A percentile compares a stretch with the other conserved stretches of the same genome.
These are phyloP conservation scores for Sericinus montela DNA, from an alignment of 2,888 invertebrate genomes.

Conservation along the genomic window DNA sequence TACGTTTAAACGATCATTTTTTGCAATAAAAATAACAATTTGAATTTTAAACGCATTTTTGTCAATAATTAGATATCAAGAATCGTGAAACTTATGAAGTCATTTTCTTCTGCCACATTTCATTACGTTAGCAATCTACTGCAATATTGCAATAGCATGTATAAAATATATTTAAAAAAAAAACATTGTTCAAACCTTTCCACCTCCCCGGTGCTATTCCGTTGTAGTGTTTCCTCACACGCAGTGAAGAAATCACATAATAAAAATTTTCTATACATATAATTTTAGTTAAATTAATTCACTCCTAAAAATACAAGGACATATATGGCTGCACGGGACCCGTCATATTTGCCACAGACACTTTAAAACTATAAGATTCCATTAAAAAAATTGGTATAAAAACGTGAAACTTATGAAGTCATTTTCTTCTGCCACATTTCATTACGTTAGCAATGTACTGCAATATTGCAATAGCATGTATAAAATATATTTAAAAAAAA, in stretches of 20 bases:
- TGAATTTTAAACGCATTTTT: too few relatives aligned
- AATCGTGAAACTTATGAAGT: too few relatives aligned
- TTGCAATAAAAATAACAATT: too few relatives aligned
- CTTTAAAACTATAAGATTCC: background rate
- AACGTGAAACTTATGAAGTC: too few relatives aligned
- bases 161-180: background rate
- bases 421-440: too few relatives aligned
- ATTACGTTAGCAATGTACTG: too few relatives aligned
- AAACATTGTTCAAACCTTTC: constrained; percentile 33
- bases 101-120: too few relatives aligned
- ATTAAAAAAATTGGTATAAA: background rate
- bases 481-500: background rate
- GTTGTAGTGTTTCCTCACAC: constrained; percentile 23
- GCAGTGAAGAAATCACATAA: constrained; percentile 46
- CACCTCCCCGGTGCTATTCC: background rate
- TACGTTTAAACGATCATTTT: too few relatives aligned
- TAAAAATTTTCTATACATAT: constrained; percentile 45
- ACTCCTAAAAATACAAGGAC: background rate
- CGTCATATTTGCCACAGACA: background rate
- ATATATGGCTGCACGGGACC: background rate
- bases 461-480: too few relatives aligned
- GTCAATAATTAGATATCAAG: too few relatives aligned
- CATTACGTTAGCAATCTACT: too few relatives aligned
- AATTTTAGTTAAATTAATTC: constrained; percentile 4
- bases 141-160: too few relatives aligned